phyloP scores from a whole-genome alignment of 2,113 vertebrate genomes.

The Petaurus breviceps region DNA sequence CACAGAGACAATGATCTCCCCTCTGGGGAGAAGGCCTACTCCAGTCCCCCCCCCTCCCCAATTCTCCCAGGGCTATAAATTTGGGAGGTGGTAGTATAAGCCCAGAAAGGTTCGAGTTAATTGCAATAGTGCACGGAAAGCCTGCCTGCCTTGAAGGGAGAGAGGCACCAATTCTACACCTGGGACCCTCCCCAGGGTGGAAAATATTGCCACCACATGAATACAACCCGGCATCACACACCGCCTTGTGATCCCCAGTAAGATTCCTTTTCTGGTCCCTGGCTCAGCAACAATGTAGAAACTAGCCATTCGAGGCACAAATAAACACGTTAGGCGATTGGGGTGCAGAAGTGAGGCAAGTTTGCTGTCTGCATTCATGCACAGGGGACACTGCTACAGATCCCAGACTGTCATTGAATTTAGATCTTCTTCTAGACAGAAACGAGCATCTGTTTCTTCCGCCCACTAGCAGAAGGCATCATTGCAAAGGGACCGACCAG shows the following conservation, averaged over 20 bases:
- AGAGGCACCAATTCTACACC: background rate
- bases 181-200: background rate
- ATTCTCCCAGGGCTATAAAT: too few species aligned
- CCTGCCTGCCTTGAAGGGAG: conserved; percentile 49
- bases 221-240: background rate
- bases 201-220: conserved; percentile 25
- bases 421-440: background rate
- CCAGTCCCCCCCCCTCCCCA: background rate
- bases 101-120: background rate
- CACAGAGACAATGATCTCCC: background rate
- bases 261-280: conserved; percentile 22
- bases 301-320: conserved; percentile 2
- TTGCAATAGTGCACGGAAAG: background rate
- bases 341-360: background rate
- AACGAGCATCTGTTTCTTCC: background rate
- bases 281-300: background rate
- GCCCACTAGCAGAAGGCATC: background rate
- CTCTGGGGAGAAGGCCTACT: too few species aligned
- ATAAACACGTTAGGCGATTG: background rate
- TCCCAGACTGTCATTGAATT: background rate
- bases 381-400: background rate
- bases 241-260: background rate
- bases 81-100: background rate
- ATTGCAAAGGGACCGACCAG: background rate
- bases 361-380: background rate